phyloP scores from a whole-genome alignment of 1,140 invertebrate species.

The Apis laboriosa region DNA sequence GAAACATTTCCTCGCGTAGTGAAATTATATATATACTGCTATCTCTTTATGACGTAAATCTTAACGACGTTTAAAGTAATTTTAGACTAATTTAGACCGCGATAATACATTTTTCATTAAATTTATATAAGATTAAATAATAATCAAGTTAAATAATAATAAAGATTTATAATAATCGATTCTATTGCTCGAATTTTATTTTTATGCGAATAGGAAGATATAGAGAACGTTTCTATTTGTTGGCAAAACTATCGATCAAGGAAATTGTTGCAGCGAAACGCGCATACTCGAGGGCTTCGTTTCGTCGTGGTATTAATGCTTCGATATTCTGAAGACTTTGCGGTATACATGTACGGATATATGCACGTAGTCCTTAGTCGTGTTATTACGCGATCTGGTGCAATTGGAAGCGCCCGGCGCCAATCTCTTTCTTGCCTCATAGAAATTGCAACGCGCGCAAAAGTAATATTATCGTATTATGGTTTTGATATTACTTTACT shows the following conservation, averaged over 20 bases:
- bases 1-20: neutral
- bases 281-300: slow-evolving; percentile 38
- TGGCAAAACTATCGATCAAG: slow-evolving; percentile 46
- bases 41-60: neutral
- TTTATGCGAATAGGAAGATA: neutral
- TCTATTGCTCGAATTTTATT: neutral
- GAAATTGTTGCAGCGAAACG: slow-evolving; percentile 42
- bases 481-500: slow-evolving; percentile 6
- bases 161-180: no score
- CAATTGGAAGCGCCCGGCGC: slow-evolving; percentile 52
- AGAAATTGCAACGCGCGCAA: slow-evolving; percentile 33
- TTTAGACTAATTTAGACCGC: neutral
- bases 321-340: slow-evolving; percentile 14
- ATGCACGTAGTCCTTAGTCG: slow-evolving; percentile 18
- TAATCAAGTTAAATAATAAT: no score
- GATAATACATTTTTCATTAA: neutral
- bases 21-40: no score
- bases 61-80: neutral
- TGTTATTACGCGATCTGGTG: slow-evolving; percentile 61
- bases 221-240: slow-evolving; percentile 21
- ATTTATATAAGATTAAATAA: neutral
- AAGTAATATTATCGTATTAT: neutral
- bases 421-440: slow-evolving; percentile 29
- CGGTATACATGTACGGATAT: slow-evolving; percentile 23
- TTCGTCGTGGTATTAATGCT: slow-evolving; percentile 14